These are phyloP conservation scores for Porites lobata DNA, from an alignment of 92 coral and sea anemone genomes.

Conservation along the genomic window DNA sequence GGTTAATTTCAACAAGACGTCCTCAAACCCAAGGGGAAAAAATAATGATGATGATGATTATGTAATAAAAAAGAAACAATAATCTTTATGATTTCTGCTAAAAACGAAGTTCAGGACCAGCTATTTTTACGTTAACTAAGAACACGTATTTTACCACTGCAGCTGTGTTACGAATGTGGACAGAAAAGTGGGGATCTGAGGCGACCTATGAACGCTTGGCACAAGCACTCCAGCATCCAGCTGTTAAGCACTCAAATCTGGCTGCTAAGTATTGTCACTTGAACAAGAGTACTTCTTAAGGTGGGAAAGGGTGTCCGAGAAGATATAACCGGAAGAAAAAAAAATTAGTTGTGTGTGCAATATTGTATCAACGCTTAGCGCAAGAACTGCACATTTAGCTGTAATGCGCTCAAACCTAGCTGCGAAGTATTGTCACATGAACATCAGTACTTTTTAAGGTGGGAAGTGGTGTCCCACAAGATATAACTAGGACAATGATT, in stretches of 20 bases:
- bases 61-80: no score
- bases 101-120: no score
- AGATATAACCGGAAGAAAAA: no score
- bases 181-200: constrained; percentile 13
- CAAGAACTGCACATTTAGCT: no score
- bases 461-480: not conserved
- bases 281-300: no score
- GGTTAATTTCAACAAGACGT: no score
- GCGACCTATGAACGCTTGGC: constrained; percentile 36
- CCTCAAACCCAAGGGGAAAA: no score
- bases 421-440: constrained; percentile 29
- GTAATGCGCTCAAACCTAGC: not conserved
- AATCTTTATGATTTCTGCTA: not conserved
- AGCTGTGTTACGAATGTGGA: constrained; percentile 39
- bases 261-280: constrained; percentile 31
- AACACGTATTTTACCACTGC: not conserved
- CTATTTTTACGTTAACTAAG: not conserved
- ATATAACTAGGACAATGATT: no score
- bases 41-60: no score
- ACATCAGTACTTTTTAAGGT: not conserved
- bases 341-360: no score
- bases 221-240: constrained; percentile 24
- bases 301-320: no score
- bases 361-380: no score
- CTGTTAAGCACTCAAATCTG: constrained; percentile 2